A percentile compares a stretch with the other conserved stretches of the same genome.
Conservation (phyloP, 2,797 vertebrate species). For the Furcifer pardalis region DNA sequence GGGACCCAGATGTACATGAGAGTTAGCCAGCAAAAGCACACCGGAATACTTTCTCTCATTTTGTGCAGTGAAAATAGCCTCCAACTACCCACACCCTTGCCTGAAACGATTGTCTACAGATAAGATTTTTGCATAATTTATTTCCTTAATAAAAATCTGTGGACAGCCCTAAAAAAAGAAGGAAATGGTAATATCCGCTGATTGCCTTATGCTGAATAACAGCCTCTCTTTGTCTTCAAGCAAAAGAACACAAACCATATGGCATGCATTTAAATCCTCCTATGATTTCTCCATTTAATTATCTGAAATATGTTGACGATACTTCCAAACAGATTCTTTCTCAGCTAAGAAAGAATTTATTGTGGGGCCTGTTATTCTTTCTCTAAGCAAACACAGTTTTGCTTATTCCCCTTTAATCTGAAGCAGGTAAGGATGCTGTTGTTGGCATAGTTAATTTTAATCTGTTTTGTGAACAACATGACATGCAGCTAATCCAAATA, state of each 20-base stretch:
- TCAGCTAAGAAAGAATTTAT: not conserved
- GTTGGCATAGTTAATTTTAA: not conserved
- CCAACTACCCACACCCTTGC: not conserved
- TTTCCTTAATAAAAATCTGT: not conserved
- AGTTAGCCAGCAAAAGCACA: not conserved
- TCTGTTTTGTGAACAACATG: no score
- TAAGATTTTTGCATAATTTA: not conserved
- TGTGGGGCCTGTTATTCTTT: conserved; percentile 22
- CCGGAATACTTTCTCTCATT: not conserved
- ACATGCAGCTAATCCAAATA: no score
- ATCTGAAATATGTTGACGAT: not conserved
- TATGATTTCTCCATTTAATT: conserved; percentile 6
- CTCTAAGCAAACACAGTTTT: conserved; percentile 15
- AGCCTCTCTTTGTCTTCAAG: not conserved
- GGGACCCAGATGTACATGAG: not conserved
- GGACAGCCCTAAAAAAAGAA: not conserved
- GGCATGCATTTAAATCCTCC: not conserved
- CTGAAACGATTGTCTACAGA: not conserved
- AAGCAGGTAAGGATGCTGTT: not conserved
- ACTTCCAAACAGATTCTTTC: not conserved
- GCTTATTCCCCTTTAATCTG: not conserved
- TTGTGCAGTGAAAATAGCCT: not conserved
- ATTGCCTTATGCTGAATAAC: not conserved
- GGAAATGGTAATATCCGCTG: not conserved
- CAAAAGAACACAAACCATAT: not conserved